These are phyloP conservation scores for Sigmodon hispidus DNA, from an alignment of 2,113 vertebrate species.

Conservation along the genomic window DNA sequence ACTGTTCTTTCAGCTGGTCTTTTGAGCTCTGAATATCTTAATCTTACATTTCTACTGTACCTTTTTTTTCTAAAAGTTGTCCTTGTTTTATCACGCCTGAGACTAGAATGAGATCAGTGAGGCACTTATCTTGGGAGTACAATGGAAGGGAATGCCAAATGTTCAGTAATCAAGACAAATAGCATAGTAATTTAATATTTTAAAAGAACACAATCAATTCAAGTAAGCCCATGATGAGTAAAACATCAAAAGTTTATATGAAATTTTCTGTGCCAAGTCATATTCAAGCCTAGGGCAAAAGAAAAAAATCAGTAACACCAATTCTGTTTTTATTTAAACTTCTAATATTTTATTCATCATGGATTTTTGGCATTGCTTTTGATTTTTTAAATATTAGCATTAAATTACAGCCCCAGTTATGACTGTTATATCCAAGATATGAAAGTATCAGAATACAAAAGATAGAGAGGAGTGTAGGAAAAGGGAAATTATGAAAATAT, in stretches of 20 bases:
- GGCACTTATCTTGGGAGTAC: too few relatives aligned
- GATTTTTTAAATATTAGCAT: conserved; percentile 51
- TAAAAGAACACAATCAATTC: conserved; percentile 22
- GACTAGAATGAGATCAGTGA: neutral
- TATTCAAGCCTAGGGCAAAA: conserved; percentile 48
- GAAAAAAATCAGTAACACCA: conserved; percentile 46
- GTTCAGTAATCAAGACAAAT: neutral
- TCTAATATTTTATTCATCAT: conserved; percentile 61
- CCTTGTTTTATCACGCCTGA: neutral
- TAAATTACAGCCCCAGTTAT: conserved; percentile 8
- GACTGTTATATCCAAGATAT: neutral
- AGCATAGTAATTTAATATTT: neutral
- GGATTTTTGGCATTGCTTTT: conserved; percentile 71
- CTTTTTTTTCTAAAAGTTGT: neutral
- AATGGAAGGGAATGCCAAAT: neutral
- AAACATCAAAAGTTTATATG: conserved; percentile 61
- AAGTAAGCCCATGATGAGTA: conserved; percentile 23
- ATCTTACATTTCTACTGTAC: neutral
- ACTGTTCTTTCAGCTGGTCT: neutral
- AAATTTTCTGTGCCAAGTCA: conserved; percentile 27
- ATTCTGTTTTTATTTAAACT: conserved; percentile 67
- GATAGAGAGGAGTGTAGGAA: neutral
- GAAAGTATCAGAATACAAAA: neutral
- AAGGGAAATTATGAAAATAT: neutral
- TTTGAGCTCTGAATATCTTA: neutral